These are phyloP conservation scores for Cuniculus paca DNA, from an alignment of 2,797 vertebrate genomes.

Conservation along the genomic window DNA sequence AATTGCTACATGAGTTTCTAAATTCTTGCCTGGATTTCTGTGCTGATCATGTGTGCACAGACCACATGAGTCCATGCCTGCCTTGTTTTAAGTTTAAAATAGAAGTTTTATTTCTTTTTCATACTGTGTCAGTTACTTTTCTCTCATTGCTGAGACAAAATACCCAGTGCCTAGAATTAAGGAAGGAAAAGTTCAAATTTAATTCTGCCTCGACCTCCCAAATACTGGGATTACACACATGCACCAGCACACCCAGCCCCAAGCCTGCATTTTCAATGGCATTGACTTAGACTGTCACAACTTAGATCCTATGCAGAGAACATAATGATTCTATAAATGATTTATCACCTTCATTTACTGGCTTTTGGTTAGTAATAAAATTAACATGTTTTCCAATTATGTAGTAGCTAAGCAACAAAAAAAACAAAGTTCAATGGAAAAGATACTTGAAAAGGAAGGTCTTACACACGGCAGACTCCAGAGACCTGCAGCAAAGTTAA, in stretches of 20 bases:
- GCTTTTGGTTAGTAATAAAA: slow-evolving; percentile 1
- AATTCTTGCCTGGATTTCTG: background rate
- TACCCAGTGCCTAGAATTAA: no score
- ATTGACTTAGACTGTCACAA: background rate
- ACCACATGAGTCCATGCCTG: background rate
- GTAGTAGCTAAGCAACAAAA: background rate
- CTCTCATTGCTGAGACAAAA: no score
- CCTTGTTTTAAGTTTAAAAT: background rate
- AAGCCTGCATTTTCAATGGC: background rate
- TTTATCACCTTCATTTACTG: background rate
- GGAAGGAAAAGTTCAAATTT: background rate
- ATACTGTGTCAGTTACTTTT: background rate
- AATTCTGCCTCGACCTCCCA: background rate
- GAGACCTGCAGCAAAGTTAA: background rate
- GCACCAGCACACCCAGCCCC: background rate
- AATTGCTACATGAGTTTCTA: background rate
- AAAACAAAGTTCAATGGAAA: background rate
- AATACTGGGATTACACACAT: background rate
- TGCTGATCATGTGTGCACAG: background rate
- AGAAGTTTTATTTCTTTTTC: background rate
- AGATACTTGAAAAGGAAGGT: background rate
- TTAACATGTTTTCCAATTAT: slow-evolving; percentile 9
- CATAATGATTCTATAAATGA: background rate
- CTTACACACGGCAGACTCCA: background rate
- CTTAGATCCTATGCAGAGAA: background rate